Evolutionary conservation across 2,113 vertebrate species (phyloP).

Genomic region (Cyanocitta stelleri): DNA sequence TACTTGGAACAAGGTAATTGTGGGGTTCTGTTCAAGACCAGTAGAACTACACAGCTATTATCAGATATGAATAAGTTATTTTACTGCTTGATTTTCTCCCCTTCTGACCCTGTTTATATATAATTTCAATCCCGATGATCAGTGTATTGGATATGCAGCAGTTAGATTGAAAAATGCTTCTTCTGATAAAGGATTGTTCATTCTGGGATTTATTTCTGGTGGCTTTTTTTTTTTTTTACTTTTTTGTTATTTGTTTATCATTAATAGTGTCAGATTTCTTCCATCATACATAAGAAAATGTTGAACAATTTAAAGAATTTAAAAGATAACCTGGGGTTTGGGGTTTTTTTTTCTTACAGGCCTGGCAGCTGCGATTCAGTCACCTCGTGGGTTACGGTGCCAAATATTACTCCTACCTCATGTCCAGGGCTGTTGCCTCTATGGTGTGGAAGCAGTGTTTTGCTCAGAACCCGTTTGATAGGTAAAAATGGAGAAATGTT

Average conservation of each 20-base stretch:
- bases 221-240: not conserved
- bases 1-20: not conserved
- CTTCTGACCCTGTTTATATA: not conserved
- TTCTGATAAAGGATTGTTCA: not conserved
- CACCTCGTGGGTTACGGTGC: conserved; percentile 96
- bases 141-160: not conserved
- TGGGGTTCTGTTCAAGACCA: not conserved
- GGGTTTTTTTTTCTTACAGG: conserved; percentile 64
- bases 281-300: not conserved
- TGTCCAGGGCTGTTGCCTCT: conserved; percentile 95
- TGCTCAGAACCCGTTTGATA: conserved; percentile 86
- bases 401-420: conserved; percentile 97
- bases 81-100: not conserved
- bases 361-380: conserved; percentile 96
- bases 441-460: conserved; percentile 98
- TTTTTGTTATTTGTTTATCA: not conserved
- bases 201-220: not conserved
- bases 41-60: not conserved
- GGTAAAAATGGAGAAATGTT: conserved; percentile 70
- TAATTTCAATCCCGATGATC: not conserved
- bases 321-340: not conserved
- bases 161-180: not conserved
- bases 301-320: not conserved
- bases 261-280: not conserved
- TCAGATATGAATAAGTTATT: not conserved